Evolutionary conservation across 1,140 invertebrate species (phyloP).

Genomic region (Heliconius eleuchia): DNA sequence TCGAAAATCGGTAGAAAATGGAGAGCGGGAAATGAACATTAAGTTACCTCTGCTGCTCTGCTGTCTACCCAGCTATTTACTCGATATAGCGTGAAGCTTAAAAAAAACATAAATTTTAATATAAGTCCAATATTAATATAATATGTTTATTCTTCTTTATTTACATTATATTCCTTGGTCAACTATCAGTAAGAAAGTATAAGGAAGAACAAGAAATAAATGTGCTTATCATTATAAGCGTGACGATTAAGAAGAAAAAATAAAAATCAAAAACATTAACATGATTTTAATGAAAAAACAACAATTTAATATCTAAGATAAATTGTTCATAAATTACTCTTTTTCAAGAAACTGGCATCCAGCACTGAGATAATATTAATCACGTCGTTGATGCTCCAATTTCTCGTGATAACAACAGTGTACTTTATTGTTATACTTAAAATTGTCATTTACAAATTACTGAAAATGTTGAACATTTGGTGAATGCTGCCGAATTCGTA

Average conservation of each 20-base stretch:
- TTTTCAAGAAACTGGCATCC: slow-evolving; percentile 16
- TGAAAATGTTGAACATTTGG: slow-evolving; percentile 31
- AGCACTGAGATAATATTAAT: slow-evolving; percentile 44
- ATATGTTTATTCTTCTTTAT: too few species aligned
- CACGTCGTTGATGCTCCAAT: slow-evolving; percentile 46
- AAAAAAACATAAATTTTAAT: too few species aligned
- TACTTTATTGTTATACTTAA: slow-evolving; percentile 47
- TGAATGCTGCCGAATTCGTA: background rate
- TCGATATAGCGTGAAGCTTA: too few species aligned
- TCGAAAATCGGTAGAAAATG: too few species aligned
- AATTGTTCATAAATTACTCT: background rate
- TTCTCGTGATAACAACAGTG: slow-evolving; percentile 44
- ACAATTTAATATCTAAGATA: slow-evolving; percentile 2
- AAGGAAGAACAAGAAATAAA: too few species aligned
- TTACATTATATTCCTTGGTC: too few species aligned
- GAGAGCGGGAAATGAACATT: too few species aligned
- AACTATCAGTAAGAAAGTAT: too few species aligned
- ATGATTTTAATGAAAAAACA: background rate
- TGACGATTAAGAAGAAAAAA: background rate
- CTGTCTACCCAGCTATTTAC: too few species aligned
- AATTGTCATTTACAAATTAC: slow-evolving; percentile 52
- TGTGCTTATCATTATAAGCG: too few species aligned
- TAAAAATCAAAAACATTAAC: background rate
- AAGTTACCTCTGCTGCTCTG: too few species aligned
- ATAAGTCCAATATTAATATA: too few species aligned